Conservation (phyloP, 2,113 vertebrate species). For the Oxyruncus cristatus region DNA sequence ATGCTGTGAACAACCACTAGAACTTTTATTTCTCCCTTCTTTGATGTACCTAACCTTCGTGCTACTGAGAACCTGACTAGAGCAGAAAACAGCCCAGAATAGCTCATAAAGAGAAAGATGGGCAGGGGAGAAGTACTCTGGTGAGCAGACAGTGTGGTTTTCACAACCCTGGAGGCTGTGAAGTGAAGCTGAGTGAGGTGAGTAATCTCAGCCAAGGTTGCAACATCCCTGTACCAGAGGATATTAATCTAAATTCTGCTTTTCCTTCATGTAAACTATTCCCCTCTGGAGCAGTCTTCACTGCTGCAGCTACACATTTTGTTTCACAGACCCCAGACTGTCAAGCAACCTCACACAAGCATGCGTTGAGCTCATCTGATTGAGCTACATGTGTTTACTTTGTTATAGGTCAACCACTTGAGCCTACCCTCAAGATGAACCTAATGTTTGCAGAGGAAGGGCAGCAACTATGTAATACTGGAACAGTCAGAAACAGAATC, state of each 20-base stretch:
- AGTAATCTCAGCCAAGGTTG: neutral
- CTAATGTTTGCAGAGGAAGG: slow-evolving; percentile 66
- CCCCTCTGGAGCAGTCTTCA: neutral
- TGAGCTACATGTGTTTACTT: slow-evolving; percentile 69
- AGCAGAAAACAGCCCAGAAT: neutral
- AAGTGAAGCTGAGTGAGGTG: neutral
- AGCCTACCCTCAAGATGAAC: slow-evolving; percentile 73
- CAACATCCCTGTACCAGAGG: neutral
- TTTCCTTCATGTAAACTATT: slow-evolving; percentile 42
- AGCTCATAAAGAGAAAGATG: neutral
- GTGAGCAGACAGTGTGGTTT: neutral
- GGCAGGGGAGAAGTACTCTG: neutral
- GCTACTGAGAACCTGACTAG: neutral
- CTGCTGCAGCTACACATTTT: slow-evolving; percentile 24
- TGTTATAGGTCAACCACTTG: slow-evolving; percentile 56
- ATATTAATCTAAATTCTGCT: slow-evolving; percentile 40
- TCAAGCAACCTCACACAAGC: slow-evolving; percentile 46
- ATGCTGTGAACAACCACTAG: neutral
- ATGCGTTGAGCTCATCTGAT: slow-evolving; percentile 25
- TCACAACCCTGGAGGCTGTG: neutral
- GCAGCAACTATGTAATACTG: slow-evolving; percentile 53
- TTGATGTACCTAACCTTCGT: neutral
- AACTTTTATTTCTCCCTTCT: neutral
- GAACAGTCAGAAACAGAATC: slow-evolving; percentile 13
- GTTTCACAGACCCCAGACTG: slow-evolving; percentile 38